phyloP scores from a whole-genome alignment of 2,113 vertebrate genomes.

The Rissa tridactyla region DNA sequence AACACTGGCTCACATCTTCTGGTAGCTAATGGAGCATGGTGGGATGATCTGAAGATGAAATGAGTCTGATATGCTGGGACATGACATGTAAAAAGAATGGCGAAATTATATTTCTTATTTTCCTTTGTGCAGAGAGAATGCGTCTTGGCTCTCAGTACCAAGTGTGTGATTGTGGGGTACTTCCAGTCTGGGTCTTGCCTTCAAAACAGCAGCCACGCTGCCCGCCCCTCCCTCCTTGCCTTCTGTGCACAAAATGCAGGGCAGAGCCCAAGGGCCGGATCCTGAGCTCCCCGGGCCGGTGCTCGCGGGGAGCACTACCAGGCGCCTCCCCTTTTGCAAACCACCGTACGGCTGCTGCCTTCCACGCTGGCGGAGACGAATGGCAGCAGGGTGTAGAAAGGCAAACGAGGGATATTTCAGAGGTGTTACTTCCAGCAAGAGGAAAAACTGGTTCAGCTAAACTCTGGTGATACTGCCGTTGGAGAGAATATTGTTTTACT shows the following conservation, averaged over 20 bases:
- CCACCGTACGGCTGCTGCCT: not conserved
- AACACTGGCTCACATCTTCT: constrained; percentile 13
- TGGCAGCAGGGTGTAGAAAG: not conserved
- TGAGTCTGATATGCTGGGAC: constrained; percentile 38
- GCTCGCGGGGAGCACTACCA: fast-evolving
- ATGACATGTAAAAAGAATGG: constrained; percentile 36
- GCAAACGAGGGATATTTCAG: not conserved
- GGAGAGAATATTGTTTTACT: not conserved
- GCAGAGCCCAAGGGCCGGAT: fast-evolving
- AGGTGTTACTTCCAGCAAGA: not conserved
- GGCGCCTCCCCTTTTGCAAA: not conserved
- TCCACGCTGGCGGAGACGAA: fast-evolving
- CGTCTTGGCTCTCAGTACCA: not conserved
- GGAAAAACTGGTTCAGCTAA: not conserved
- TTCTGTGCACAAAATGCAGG: not conserved
- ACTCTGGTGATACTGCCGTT: not conserved
- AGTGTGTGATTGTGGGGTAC: not conserved
- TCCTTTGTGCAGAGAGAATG: constrained; percentile 4
- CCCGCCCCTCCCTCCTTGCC: not conserved
- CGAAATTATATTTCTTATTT: constrained; percentile 43
- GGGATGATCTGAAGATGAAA: constrained; percentile 21
- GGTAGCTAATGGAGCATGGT: constrained; percentile 9
- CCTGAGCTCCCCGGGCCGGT: not conserved
- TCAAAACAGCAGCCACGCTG: not conserved
- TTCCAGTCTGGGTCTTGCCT: not conserved